phyloP scores from a whole-genome alignment of 1,140 invertebrate genomes.

The Aphelinus atriplicis region DNA sequence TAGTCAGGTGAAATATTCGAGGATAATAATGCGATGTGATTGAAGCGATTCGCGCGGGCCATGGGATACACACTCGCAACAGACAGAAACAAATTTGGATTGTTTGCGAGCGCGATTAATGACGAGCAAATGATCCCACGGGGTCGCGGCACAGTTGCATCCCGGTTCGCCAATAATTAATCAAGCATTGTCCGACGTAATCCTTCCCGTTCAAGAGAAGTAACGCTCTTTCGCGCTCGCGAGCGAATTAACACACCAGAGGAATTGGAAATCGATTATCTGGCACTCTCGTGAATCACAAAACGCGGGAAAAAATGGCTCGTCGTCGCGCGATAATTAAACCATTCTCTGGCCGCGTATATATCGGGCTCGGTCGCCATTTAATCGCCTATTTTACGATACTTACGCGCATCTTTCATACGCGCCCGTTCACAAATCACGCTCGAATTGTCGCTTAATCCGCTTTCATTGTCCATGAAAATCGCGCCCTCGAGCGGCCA shows the following conservation, averaged over 20 bases:
- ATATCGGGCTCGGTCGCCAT: neutral
- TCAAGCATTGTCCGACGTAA: too few species aligned
- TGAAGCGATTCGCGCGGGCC: neutral
- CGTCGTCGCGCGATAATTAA: neutral
- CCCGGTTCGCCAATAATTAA: too few species aligned
- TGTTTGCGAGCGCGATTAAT: neutral
- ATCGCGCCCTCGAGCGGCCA: slow-evolving; percentile 11
- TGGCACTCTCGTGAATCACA: too few species aligned
- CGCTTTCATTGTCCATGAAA: slow-evolving; percentile 33
- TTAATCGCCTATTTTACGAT: neutral
- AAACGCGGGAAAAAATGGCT: too few species aligned
- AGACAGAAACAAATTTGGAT: neutral
- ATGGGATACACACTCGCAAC: too few species aligned
- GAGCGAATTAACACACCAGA: too few species aligned
- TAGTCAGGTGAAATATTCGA: neutral
- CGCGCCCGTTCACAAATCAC: slow-evolving; percentile 21
- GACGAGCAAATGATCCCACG: too few species aligned
- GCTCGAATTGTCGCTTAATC: slow-evolving; percentile 22
- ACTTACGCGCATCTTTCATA: neutral
- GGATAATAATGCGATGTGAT: slow-evolving; percentile 8
- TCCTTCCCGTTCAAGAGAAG: too few species aligned
- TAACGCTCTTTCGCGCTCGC: too few species aligned
- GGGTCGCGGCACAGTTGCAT: too few species aligned
- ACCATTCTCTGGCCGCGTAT: neutral
- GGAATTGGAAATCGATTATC: too few species aligned